Evolutionary conservation across 2,888 invertebrate genomes (phyloP), one percentile per base, ranked within the genome.

Genomic region (Drosophila merina): DNA sequence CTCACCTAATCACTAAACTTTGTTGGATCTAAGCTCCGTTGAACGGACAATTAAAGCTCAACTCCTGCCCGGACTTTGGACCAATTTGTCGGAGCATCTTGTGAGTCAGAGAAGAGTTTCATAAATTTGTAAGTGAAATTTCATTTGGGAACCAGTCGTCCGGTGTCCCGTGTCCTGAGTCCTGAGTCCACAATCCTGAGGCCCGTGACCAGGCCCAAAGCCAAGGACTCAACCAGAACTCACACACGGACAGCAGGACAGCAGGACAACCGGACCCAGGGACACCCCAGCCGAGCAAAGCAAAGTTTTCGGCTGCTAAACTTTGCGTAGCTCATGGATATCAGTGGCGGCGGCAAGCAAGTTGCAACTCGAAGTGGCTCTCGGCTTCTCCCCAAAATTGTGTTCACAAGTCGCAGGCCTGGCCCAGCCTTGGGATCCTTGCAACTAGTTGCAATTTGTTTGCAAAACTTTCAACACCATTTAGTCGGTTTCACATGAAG

Each of bases 401-500:
- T 85, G 85, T 85, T 85, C 77, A 75, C 79, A 82, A 79, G 75
- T 81, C 75, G 38, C 66, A 59, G 63, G 59, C 59, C 51, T 74
- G 63, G 59, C 20, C 20, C 20, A 20, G 72, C 56, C 47, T 38
- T 48, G 64, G 49, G 54, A 59, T 69, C 68, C 77, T 74, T 75
- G 72, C 83, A 84, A 83, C 83, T 81, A 84, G 84, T 84, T 86
- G 84, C 84, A 83, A 84, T 84, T 84, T 84, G 84, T 86, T 86
- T 84, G 84, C 62, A 69, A 84, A 84, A 84, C 73, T 84, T 84
- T 86, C 83, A 84, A 83, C 84, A 84, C 84, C 84, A 84, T 84
- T 84, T 84, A 81, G 79, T 82, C 63, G 81, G 79, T 81, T 81
- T 84, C 86, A 77, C 83, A 83, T 86, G 86, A 83, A 81, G 84